Evolutionary conservation across 2,113 vertebrate species (phyloP), one percentile per base, ranked within the genome.

Genomic region (Nansenia antarctica): DNA sequence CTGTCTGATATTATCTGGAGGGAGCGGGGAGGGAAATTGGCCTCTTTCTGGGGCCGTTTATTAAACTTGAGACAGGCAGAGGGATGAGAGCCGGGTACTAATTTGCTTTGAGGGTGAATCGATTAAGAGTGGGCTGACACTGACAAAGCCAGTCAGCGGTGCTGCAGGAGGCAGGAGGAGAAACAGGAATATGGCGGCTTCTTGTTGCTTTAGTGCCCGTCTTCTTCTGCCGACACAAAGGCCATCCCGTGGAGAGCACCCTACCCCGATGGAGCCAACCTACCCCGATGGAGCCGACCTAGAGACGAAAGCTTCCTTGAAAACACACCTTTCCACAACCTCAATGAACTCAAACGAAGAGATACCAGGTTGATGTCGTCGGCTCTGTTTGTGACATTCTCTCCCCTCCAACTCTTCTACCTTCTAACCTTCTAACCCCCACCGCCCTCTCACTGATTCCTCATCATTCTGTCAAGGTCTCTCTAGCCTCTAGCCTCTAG

Each of bases 31-130:
- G 24, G 42, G 30, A 42, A 55, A n/a, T 62, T 58, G 26, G 63
- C 31, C 62, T 73, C 61, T 71, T 61, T 72, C 49, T 70, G 54
- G 49, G 52, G 30, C 45, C 27, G 9, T 82, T 75, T 62, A 53
- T 70, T 62, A 49, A 81, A 59, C 15, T 27, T 59, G 39, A 59
- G 53, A 24, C 59, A 32, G 35, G 34, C 54, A 27, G 54, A 68
- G 34, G 65, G 73, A 72, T 66, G 63, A 49, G 67, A 35, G 65
- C 11, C 15, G 52, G 52, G 26, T 30, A 20, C 29, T 49, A 49
- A 47, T 45, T 72, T 12, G 37, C 57, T 58, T 67, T 49, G 47
- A 55, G 49, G 37, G 29, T 42, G 57, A n/a, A 58, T 59, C 53
- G 63, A 73, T 73, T 65, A 72, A 65, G 45, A 58, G 37, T 24